Evolutionary conservation across 2,797 vertebrate species (phyloP).

Genomic region (Pseudomugil gertrudae): DNA sequence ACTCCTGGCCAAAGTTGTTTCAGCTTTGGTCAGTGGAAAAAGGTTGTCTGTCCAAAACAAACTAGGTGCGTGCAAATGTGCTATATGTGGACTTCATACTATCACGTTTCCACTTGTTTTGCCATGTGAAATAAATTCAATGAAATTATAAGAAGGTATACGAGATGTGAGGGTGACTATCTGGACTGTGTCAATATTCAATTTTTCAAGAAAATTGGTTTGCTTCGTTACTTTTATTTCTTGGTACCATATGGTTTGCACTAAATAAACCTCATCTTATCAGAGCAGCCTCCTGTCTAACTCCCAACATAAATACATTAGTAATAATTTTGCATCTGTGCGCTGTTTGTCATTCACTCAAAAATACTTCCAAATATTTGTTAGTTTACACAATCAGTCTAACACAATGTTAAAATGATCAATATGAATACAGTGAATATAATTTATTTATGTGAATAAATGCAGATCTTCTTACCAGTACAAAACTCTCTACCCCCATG

Average conservation of each 20-base stretch:
- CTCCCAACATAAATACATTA: neutral
- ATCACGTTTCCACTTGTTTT: neutral
- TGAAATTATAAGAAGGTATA: neutral
- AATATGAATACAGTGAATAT: neutral
- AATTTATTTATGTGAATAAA: neutral
- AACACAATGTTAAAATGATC: neutral
- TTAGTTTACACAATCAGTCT: neutral
- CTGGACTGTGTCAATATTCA: neutral
- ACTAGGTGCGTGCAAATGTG: constrained; percentile 7
- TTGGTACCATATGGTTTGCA: neutral
- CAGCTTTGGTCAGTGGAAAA: constrained; percentile 3
- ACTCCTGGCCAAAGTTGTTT: constrained; percentile 30
- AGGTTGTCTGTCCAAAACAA: constrained; percentile 36
- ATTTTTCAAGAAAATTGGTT: neutral
- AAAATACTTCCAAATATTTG: too few relatives aligned
- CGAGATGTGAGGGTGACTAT: neutral
- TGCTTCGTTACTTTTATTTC: neutral
- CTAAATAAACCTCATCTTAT: neutral
- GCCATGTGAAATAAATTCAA: neutral
- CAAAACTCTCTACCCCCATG: constrained; percentile 86
- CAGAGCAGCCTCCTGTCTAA: neutral
- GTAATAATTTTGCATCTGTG: too few relatives aligned
- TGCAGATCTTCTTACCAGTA: constrained; percentile 79
- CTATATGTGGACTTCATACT: neutral
- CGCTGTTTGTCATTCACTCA: too few relatives aligned